Base-by-base conservation (phyloP, 2,113 vertebrate species). In the Colinus virginianus region DNA sequence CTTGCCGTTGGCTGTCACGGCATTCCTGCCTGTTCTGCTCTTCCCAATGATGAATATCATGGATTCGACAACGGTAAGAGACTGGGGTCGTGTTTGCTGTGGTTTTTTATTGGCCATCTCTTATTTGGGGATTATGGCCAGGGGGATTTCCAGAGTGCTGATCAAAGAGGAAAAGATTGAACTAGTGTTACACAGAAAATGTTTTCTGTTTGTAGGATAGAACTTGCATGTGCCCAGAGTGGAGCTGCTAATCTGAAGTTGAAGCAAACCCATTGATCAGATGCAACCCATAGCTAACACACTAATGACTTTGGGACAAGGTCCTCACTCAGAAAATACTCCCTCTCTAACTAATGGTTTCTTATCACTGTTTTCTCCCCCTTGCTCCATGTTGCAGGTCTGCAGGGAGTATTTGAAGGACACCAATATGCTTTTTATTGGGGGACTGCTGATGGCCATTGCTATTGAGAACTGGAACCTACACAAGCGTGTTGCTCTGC, bases 31-130 rank as follows among this genome's bases (percentile, higher is more conserved):
- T 0, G 82, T 99, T 36, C 2, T 99, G 80, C 94, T 99, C 9
- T 99, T 99, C 93, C 99, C 99, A 2, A 94, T 99, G 69, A 98
- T 99, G 98, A 98, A 97, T 63, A 98, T 99, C 95, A 98, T 99
- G 99, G 91, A 98, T 13, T 98, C 98, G 15, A 95, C 90, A 23
- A 46, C 86, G 95, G 99, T 99, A 98, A 96, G 90, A 85, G 23
- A 82, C 14, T 28, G 63, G 42, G 17, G 22, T 63, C 82, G 40
- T 22, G 11, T 74, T 28, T 51, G 62, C 30, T 36, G 38, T 4
- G 22, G 28, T 21, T 49, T 2, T 59, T 55, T 16, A 26, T 15
- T 4, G 1, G 17, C 10, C 59, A 30, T 64, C 55, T 87, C 28
- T 67, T 30, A 13, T 16, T 40, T 36, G 15, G 86, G 49, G 49